Conservation (phyloP, 2,888 invertebrate species). For the Pyrocoelia pectoralis region DNA sequence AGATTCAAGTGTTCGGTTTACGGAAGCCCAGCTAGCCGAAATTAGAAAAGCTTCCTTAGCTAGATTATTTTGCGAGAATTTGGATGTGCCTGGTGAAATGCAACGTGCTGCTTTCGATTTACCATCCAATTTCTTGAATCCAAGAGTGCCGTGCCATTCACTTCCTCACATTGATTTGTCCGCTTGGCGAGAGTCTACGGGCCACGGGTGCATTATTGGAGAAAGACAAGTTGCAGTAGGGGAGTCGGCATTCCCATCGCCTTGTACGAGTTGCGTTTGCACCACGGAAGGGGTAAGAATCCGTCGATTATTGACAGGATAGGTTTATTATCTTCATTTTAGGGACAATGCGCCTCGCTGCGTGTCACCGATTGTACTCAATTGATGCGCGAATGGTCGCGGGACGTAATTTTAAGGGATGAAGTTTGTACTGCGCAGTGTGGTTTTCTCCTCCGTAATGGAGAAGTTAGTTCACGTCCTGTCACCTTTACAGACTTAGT, state of each 20-base stretch:
- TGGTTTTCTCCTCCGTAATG: constrained; percentile 70
- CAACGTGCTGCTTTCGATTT: constrained; percentile 91
- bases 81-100: constrained; percentile 84
- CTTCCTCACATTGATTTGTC: constrained; percentile 82
- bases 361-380: constrained; percentile 88
- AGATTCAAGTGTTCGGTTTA: constrained; percentile 79
- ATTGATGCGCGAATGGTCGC: constrained; percentile 82
- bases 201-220: constrained; percentile 82
- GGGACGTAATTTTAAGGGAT: constrained; percentile 82
- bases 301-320: neutral
- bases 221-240: constrained; percentile 81
- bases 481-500: constrained; percentile 48
- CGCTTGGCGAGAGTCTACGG: constrained; percentile 82
- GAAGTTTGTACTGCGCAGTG: constrained; percentile 93
- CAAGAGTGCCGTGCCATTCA: constrained; percentile 83
- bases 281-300: constrained; percentile 82
- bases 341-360: constrained; percentile 90
- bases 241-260: constrained; percentile 86
- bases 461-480: constrained; percentile 20
- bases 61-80: constrained; percentile 88
- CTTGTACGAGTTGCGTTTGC: constrained; percentile 90
- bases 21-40: constrained; percentile 87
- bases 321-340: constrained; percentile 43
- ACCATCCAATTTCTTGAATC: constrained; percentile 91
- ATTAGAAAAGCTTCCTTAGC: constrained; percentile 86